phyloP scores from a whole-genome alignment of 2,797 vertebrate species.

The Sparus aurata region DNA sequence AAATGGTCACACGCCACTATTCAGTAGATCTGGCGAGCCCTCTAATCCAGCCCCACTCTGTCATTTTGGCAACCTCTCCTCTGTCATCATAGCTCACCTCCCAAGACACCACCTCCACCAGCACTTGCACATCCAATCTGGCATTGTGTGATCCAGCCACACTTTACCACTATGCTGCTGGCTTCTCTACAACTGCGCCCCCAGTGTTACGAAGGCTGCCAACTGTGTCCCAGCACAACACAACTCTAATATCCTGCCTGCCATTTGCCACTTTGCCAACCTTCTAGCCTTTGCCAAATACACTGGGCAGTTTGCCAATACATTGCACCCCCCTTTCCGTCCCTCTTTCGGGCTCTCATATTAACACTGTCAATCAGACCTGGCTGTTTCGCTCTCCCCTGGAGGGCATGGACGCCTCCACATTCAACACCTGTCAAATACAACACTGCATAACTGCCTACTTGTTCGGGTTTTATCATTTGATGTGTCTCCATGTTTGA shows the following conservation, averaged over 20 bases:
- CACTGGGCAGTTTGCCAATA: slow-evolving; percentile 74
- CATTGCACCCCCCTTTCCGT: slow-evolving; percentile 47
- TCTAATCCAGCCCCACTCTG: slow-evolving; percentile 81
- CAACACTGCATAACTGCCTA: slow-evolving; percentile 45
- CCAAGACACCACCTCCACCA: slow-evolving; percentile 75
- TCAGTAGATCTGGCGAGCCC: slow-evolving; percentile 73
- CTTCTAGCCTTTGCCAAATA: slow-evolving; percentile 81
- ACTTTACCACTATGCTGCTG: slow-evolving; percentile 78
- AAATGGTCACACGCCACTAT: slow-evolving; percentile 77
- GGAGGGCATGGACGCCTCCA: slow-evolving; percentile 77
- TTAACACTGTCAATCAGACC: slow-evolving; percentile 87
- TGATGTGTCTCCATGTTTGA: slow-evolving; percentile 42
- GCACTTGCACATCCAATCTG: slow-evolving; percentile 78
- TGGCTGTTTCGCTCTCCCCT: slow-evolving; percentile 73
- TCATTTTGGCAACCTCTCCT: slow-evolving; percentile 79
- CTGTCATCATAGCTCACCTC: slow-evolving; percentile 81
- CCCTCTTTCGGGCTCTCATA: slow-evolving; percentile 77
- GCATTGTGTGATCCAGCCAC: slow-evolving; percentile 81
- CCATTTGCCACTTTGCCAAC: slow-evolving; percentile 82
- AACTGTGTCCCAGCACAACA: slow-evolving; percentile 77
- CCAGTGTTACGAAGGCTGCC: slow-evolving; percentile 74
- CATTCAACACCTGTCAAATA: slow-evolving; percentile 87
- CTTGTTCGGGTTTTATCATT: slow-evolving; percentile 49
- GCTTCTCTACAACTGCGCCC: slow-evolving; percentile 73
- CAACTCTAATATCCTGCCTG: slow-evolving; percentile 84